phyloP scores from a whole-genome alignment of 2,888 invertebrate genomes.

The Pachymerium ferrugineum region DNA sequence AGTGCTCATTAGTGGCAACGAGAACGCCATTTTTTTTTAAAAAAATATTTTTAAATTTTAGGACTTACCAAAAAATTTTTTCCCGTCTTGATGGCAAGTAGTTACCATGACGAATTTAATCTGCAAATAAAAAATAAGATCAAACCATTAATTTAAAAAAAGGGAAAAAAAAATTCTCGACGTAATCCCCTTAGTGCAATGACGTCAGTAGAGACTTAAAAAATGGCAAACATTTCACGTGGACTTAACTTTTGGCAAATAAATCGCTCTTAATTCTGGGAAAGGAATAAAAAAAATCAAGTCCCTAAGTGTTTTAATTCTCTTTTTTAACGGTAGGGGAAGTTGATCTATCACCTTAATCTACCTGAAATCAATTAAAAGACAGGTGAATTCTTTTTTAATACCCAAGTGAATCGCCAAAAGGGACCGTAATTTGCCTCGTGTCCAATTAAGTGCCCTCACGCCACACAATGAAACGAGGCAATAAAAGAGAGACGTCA shows the following conservation, averaged over 20 bases:
- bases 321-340: neutral
- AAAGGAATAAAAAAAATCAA: too few species aligned
- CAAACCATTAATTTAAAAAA: too few species aligned
- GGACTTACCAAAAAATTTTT: neutral
- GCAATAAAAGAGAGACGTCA: neutral
- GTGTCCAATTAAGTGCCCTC: slow-evolving; percentile 13
- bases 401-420: neutral
- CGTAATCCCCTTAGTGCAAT: too few species aligned
- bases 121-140: neutral
- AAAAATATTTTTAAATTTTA: neutral
- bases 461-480: too few species aligned
- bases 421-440: slow-evolving; percentile 8
- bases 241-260: too few species aligned
- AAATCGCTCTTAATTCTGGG: too few species aligned
- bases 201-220: too few species aligned
- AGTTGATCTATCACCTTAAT: neutral
- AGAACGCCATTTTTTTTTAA: too few species aligned
- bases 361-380: slow-evolving; percentile 2
- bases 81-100: neutral
- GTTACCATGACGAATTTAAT: slow-evolving; percentile 1
- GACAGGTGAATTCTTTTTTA: neutral
- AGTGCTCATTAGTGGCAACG: slow-evolving; percentile 9
- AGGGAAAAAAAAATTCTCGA: neutral
- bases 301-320: neutral
- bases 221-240: too few species aligned